Conservation (phyloP, 2,797 vertebrate species). For the Aphelocoma californica region DNA sequence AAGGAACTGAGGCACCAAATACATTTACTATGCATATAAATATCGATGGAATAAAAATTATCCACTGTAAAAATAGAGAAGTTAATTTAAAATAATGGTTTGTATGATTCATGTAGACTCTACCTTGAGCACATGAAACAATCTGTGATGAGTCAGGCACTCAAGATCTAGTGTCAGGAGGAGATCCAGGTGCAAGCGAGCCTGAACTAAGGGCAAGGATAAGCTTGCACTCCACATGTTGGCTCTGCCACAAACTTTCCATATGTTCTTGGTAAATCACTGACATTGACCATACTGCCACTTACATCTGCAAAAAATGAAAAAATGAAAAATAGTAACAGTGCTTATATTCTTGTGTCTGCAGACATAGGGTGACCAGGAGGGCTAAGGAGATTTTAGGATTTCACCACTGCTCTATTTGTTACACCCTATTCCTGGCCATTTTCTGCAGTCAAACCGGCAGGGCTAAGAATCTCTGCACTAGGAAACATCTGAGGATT, state of each 20-base stretch:
- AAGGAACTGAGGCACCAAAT: conserved; percentile 20
- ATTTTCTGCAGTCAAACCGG: not conserved
- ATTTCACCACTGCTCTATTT: not conserved
- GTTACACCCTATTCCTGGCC: not conserved
- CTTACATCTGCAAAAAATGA: not conserved
- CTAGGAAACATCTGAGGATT: not conserved
- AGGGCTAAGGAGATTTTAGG: not conserved
- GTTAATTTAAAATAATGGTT: not conserved
- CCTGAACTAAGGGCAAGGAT: not conserved
- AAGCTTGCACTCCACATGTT: not conserved
- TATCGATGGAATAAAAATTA: not conserved
- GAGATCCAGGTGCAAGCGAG: not conserved
- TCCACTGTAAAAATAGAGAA: not conserved
- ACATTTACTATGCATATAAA: not conserved
- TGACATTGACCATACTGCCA: not conserved
- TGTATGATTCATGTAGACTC: not conserved
- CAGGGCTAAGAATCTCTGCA: not conserved
- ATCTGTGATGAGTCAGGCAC: not conserved
- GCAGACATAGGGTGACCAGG: not conserved
- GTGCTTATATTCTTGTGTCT: not conserved
- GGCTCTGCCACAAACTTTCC: not conserved
- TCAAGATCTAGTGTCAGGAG: not conserved
- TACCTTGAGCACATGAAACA: not conserved
- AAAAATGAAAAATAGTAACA: not conserved
- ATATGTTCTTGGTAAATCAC: not conserved